Evolutionary conservation across 2,797 vertebrate genomes (phyloP), one percentile per base, ranked within the genome.

Genomic region (Gambusia yucatana): DNA sequence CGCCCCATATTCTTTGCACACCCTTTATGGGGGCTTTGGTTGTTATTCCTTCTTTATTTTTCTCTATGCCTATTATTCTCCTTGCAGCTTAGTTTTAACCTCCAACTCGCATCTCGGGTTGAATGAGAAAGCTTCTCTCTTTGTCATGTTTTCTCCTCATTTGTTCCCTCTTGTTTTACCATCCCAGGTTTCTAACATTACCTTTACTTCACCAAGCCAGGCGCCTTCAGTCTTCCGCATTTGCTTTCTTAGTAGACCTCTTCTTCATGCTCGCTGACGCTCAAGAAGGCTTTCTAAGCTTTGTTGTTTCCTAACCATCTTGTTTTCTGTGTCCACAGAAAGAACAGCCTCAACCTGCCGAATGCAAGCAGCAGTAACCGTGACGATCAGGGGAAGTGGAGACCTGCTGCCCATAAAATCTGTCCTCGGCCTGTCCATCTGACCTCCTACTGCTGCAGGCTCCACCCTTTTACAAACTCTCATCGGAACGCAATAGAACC

Each of bases 361-460:
- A 99, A 92, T 99, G 98, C 97, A 98, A 99, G 93, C 98, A 99
- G 96, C 98, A 99, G 96, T 99, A 96, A 97, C 89, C 91, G 78
- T 90, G 90, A 93, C 88, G 93, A 92, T 89, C 87, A 92, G 90
- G 91, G 93, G 96, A 95, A 77, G 71, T 59, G 82, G 87, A 89
- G 86, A 85, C 82, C 90, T 92, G 90, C 88, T 76, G 81, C 86
- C 89, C 74, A 72, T 94, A 85, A 88, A 84, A 88, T 90, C 84
- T 74, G 78, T 86, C 86, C 84, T 92, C 86, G 89, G 89, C 88
- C 90, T 91, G 84, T 92, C 89, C 86, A 83, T 88, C 85, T 89
- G 86, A 86, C 77, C 76, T 89, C 77, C 82, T 75, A 75, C 84
- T 44, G 90, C 94, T 93, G 92, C 95, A 95, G 95, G 91, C 89